phyloP scores from a whole-genome alignment of 23 tunicate genomes.

The Ciona savignyi region DNA sequence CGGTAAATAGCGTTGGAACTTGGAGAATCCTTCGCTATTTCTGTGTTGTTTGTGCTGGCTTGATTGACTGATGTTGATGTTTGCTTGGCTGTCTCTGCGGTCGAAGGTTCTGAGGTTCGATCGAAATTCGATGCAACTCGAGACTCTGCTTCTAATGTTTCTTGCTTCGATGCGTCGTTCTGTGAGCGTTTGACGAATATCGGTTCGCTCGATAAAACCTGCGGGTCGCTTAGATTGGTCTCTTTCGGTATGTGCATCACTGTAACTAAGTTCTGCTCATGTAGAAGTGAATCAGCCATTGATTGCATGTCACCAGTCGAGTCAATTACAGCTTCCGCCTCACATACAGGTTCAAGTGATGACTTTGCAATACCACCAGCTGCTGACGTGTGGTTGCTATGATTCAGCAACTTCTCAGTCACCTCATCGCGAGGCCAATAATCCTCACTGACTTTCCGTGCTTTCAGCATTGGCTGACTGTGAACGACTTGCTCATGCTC shows the following conservation, averaged over 20 bases:
- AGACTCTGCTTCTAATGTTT: not conserved
- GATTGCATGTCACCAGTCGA: not conserved
- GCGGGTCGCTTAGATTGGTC: slow-evolving; percentile 30
- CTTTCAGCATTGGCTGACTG: slow-evolving; percentile 55
- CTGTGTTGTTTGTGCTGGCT: not conserved
- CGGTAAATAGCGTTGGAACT: not conserved
- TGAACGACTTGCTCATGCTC: slow-evolving; percentile 7
- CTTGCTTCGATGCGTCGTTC: not conserved
- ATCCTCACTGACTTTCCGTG: slow-evolving; percentile 61
- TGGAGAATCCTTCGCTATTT: not conserved
- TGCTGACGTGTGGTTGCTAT: no score
- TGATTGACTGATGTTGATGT: not conserved
- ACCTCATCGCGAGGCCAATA: slow-evolving; percentile 91
- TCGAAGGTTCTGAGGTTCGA: not conserved
- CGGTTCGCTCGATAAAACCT: not conserved
- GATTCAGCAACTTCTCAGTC: slow-evolving; percentile 50
- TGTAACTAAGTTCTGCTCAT: not conserved
- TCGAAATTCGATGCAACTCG: not conserved
- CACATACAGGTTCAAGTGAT: not conserved
- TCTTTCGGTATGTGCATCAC: slow-evolving; percentile 25
- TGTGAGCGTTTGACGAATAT: not conserved
- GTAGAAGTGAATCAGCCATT: not conserved
- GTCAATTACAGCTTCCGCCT: not conserved
- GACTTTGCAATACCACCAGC: not conserved
- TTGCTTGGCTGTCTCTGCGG: no score